A percentile compares a stretch with the other conserved stretches of the same genome.
Conservation (phyloP, 2,113 vertebrate species). For the Sceloporus tristichus region DNA sequence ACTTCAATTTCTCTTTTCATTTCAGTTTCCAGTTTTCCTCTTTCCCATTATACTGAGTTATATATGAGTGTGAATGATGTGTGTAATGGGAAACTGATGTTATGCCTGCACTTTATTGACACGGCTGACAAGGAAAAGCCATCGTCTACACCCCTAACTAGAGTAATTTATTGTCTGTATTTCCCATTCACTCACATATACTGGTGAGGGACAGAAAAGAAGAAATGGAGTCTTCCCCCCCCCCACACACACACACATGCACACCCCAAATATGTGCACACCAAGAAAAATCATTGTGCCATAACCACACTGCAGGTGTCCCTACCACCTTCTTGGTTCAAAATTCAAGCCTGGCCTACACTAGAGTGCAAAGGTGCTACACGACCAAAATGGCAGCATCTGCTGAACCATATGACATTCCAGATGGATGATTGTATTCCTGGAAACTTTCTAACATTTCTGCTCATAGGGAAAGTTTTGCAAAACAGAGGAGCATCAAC, state of each 20-base stretch:
- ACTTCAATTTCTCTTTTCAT: slow-evolving; percentile 80
- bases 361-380: background rate
- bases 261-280: slow-evolving; percentile 45
- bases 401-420: background rate
- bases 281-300: slow-evolving; percentile 2
- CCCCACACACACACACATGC: background rate
- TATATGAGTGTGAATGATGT: slow-evolving; percentile 78
- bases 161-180: slow-evolving; percentile 76
- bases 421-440: background rate
- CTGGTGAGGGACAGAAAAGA: slow-evolving; percentile 61
- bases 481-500: background rate
- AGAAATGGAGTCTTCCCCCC: slow-evolving; percentile 65
- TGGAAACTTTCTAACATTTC: background rate
- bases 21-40: slow-evolving; percentile 69
- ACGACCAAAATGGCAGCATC: background rate
- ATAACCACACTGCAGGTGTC: background rate
- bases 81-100: slow-evolving; percentile 77
- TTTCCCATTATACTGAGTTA: slow-evolving; percentile 77
- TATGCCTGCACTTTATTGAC: slow-evolving; percentile 77
- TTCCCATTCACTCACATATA: slow-evolving; percentile 67
- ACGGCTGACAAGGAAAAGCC: slow-evolving; percentile 67
- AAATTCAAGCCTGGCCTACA: background rate
- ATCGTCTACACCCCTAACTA: slow-evolving; percentile 70
- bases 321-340: background rate
- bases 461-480: background rate